These are phyloP conservation scores for Halcyon senegalensis DNA, from an alignment of 2,113 vertebrate species.

Conservation along the genomic window DNA sequence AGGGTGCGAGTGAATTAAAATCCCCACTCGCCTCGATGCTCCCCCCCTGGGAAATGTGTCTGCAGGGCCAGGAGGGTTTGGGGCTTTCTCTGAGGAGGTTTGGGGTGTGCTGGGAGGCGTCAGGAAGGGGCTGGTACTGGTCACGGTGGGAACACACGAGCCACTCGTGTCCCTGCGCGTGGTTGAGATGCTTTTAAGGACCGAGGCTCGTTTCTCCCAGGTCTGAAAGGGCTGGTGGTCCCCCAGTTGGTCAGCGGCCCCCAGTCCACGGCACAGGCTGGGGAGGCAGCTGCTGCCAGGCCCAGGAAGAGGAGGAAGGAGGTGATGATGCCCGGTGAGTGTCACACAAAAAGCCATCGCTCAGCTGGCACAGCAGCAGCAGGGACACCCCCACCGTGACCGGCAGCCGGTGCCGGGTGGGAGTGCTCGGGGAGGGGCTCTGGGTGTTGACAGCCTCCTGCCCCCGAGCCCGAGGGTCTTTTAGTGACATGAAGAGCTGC, in stretches of 20 bases:
- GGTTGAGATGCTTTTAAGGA: not conserved
- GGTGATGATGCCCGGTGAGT: constrained; percentile 50
- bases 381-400: not conserved
- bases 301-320: constrained; percentile 77
- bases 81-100: not conserved
- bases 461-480: not conserved
- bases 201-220: not conserved
- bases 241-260: constrained; percentile 53
- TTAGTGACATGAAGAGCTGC: not conserved
- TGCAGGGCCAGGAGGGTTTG: accelerated
- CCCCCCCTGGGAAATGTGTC: accelerated
- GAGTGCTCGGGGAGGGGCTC: accelerated
- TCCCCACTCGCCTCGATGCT: accelerated
- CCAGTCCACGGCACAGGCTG: constrained; percentile 4
- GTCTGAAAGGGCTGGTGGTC: constrained; percentile 63
- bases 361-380: accelerated
- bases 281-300: constrained; percentile 40
- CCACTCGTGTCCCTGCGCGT: accelerated
- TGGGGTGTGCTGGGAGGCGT: not conserved
- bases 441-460: not conserved
- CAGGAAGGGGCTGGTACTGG: accelerated
- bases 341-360: accelerated
- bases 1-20: not conserved
- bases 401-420: accelerated
- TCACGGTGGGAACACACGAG: accelerated